phyloP scores from a whole-genome alignment of 2,113 vertebrate genomes.

The Ailuropoda melanoleuca region DNA sequence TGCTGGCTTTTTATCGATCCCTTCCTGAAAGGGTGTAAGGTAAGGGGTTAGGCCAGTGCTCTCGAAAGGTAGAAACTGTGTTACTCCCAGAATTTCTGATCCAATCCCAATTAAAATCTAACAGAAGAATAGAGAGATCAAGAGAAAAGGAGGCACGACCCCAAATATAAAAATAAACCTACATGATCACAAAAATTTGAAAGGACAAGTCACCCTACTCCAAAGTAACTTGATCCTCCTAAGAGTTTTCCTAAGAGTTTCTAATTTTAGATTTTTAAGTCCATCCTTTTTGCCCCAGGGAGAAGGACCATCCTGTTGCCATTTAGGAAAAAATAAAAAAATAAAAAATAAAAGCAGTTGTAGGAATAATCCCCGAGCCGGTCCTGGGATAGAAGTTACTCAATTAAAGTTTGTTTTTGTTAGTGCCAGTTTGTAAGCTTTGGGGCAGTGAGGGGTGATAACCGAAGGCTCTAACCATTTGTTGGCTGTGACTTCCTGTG shows the following conservation, averaged over 20 bases:
- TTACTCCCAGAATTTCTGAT: background rate
- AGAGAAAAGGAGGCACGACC: background rate
- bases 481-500: constrained; percentile 88
- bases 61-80: background rate
- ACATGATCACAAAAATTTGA: background rate
- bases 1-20: background rate
- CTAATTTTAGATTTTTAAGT: background rate
- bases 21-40: background rate
- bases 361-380: background rate
- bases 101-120: background rate
- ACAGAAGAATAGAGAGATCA: background rate
- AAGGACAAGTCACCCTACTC: background rate
- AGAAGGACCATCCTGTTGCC: constrained; percentile 61
- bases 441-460: constrained; percentile 71
- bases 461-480: constrained; percentile 83
- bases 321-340: background rate
- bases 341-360: background rate
- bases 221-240: background rate
- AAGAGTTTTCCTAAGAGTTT: background rate
- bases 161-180: background rate
- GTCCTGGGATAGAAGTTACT: background rate
- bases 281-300: background rate
- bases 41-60: background rate
- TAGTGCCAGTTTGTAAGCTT: constrained; percentile 78
- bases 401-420: constrained; percentile 18